Percentiles rank a stretch among this genome's conserved stretches.
phyloP scores from a whole-genome alignment of 2,113 vertebrate genomes.

The Alethe diademata region DNA sequence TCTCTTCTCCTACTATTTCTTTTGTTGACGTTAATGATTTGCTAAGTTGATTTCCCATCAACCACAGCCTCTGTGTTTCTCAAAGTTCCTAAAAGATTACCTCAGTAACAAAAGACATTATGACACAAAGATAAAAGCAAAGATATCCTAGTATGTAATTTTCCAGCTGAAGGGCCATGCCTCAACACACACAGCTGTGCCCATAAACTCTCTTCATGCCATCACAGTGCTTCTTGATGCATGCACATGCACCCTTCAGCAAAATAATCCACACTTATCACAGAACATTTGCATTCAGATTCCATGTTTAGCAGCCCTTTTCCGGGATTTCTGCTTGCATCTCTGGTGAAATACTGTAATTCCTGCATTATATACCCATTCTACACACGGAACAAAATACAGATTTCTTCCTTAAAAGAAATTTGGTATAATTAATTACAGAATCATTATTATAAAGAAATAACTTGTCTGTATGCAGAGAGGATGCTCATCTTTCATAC shows the following conservation, averaged over 20 bases:
- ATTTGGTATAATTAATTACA: background rate
- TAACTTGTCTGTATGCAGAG: background rate
- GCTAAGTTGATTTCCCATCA: background rate
- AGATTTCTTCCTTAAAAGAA: background rate
- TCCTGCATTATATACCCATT: background rate
- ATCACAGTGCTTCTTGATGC: fast-evolving
- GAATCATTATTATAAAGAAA: background rate
- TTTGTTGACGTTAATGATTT: conserved; percentile 28
- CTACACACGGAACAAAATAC: background rate
- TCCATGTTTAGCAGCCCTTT: background rate
- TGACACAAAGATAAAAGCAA: background rate
- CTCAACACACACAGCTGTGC: background rate
- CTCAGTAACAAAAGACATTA: background rate
- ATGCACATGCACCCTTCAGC: background rate
- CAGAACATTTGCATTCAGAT: background rate
- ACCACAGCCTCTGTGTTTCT: background rate
- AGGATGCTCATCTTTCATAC: background rate
- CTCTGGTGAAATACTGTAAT: background rate
- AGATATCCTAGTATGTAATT: background rate
- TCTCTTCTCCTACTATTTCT: background rate
- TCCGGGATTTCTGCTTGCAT: background rate
- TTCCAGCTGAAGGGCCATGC: conserved; percentile 10
- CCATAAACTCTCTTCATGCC: background rate
- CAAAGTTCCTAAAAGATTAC: background rate
- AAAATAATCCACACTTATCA: background rate